phyloP scores from a whole-genome alignment of 2,888 invertebrate genomes.

The Drosophila borborema region DNA sequence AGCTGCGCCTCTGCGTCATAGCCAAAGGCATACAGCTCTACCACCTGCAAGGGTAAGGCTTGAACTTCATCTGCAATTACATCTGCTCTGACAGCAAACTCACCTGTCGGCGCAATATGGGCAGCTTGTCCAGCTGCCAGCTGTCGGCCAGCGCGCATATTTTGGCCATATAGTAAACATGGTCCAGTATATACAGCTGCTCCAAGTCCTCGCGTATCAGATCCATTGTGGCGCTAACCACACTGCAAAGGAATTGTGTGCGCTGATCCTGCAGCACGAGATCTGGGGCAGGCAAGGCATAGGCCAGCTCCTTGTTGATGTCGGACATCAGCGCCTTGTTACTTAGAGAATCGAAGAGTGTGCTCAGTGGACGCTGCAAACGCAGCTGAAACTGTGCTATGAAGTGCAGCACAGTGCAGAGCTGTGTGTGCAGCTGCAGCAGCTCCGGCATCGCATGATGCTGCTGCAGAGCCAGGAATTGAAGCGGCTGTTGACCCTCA shows the following conservation, averaged over 20 bases:
- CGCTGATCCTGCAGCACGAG: conserved; percentile 89
- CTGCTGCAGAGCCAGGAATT: conserved; percentile 91
- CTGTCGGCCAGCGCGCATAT: conserved; percentile 89
- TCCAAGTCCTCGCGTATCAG: conserved; percentile 88
- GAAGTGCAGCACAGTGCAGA: conserved; percentile 91
- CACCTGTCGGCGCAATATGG: conserved; percentile 92
- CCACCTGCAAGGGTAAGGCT: conserved; percentile 84
- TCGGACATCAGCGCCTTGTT: conserved; percentile 86
- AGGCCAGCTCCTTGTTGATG: conserved; percentile 86
- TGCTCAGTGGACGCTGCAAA: conserved; percentile 89
- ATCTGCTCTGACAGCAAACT: conserved; percentile 80
- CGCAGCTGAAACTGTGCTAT: conserved; percentile 92
- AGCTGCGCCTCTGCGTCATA: conserved; percentile 88
- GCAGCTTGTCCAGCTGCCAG: conserved; percentile 92
- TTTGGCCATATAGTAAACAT: conserved; percentile 90
- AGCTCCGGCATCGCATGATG: conserved; percentile 91
- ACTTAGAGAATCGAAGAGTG: conserved; percentile 91
- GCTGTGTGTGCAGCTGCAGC: conserved; percentile 92
- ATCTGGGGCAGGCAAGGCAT: conserved; percentile 89
- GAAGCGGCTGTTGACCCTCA: conserved; percentile 87
- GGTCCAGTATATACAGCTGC: conserved; percentile 86
- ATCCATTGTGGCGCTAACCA: conserved; percentile 91
- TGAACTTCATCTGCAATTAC: neutral
- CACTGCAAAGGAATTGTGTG: conserved; percentile 90
- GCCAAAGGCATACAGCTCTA: conserved; percentile 88